phyloP scores from a whole-genome alignment of 2,113 vertebrate species.

The Aspiorhynchus laticeps region DNA sequence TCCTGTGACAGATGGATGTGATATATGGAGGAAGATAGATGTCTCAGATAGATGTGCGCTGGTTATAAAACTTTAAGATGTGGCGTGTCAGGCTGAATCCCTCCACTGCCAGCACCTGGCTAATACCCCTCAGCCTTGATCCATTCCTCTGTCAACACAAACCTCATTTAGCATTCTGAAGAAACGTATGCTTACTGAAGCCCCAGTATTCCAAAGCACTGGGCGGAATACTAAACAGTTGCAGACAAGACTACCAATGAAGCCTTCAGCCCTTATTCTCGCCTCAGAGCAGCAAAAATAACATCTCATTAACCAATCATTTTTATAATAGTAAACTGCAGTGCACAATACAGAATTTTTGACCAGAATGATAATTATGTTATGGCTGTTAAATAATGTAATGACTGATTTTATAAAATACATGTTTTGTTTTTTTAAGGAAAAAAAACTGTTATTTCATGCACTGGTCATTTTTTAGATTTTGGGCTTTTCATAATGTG shows the following conservation, averaged over 20 bases:
- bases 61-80: slow-evolving; percentile 36
- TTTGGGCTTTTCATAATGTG: no score
- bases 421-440: not conserved
- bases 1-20: slow-evolving; percentile 15
- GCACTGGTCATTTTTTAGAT: no score
- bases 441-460: no score
- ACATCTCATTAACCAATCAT: slow-evolving; percentile 10
- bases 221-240: slow-evolving; percentile 53
- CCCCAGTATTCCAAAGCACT: slow-evolving; percentile 24
- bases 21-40: slow-evolving; percentile 19
- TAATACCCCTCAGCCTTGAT: slow-evolving; percentile 39
- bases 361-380: not conserved
- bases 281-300: slow-evolving; percentile 25
- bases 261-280: slow-evolving; percentile 3
- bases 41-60: not conserved
- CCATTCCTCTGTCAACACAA: slow-evolving; percentile 50
- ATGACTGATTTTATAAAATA: not conserved
- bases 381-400: not conserved
- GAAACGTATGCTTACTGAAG: slow-evolving; percentile 44
- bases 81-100: slow-evolving; percentile 30
- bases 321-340: not conserved
- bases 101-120: slow-evolving; percentile 24
- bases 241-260: slow-evolving; percentile 27
- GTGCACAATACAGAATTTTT: not conserved
- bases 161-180: slow-evolving; percentile 57